Evolutionary conservation across 2,888 invertebrate genomes (phyloP).

Genomic region (Perdita meconis): DNA sequence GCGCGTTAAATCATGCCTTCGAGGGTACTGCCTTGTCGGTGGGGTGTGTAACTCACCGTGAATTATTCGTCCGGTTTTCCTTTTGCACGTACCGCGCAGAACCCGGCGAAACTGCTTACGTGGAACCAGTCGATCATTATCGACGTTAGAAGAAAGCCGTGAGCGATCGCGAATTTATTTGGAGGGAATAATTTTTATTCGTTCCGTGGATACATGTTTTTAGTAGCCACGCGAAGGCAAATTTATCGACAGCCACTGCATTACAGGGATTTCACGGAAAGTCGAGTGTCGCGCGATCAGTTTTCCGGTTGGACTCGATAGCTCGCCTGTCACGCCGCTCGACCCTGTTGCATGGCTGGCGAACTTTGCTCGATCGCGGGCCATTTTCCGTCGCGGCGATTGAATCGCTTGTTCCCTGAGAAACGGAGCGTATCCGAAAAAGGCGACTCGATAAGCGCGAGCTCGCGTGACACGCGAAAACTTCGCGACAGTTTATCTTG

Average conservation of each 20-base stretch:
- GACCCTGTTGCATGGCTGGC: neutral
- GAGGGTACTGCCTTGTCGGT: neutral
- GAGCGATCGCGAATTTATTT: neutral
- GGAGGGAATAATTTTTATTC: too few species aligned
- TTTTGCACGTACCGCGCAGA: neutral
- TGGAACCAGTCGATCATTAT: too few species aligned
- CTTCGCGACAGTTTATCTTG: constrained; percentile 32
- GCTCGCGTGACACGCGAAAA: constrained; percentile 16
- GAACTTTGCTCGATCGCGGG: neutral
- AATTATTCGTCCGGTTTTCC: constrained; percentile 10
- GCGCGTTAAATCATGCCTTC: constrained; percentile 4
- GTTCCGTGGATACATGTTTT: too few species aligned
- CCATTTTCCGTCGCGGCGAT: neutral
- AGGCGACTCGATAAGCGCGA: neutral
- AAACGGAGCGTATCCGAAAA: constrained; percentile 8
- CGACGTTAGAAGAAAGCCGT: too few species aligned
- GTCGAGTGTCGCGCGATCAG: neutral
- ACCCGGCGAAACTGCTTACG: neutral
- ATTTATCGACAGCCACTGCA: too few species aligned
- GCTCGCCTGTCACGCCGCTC: neutral
- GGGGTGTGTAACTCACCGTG: neutral
- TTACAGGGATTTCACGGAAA: neutral
- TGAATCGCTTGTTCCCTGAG: neutral
- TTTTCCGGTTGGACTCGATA: neutral
- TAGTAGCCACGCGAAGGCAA: too few species aligned